Percentiles rank a stretch among this genome's conserved stretches.
phyloP scores from a whole-genome alignment of 1,140 invertebrate species.

The Agrypnia vestita region DNA sequence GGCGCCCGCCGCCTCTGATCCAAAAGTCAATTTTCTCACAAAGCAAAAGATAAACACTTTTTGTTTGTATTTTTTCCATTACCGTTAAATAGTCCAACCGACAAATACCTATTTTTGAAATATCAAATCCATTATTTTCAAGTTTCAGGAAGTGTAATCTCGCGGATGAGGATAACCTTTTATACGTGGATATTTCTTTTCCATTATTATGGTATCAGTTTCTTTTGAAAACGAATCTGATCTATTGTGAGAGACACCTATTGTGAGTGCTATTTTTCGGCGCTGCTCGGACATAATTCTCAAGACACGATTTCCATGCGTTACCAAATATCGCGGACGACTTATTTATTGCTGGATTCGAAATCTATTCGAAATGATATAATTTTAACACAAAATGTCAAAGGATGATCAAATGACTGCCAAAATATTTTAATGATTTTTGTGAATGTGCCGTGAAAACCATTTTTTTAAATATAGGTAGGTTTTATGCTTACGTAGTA shows the following conservation, averaged over 20 bases:
- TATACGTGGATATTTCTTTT: neutral
- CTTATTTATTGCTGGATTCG: constrained; percentile 1
- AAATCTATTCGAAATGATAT: constrained; percentile 4
- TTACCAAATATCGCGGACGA: neutral
- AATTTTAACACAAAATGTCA: constrained; percentile 14
- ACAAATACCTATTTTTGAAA: too few relatives aligned
- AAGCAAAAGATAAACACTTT: too few relatives aligned
- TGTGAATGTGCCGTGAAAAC: neutral
- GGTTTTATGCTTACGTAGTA: too few relatives aligned
- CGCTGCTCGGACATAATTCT: constrained; percentile 16
- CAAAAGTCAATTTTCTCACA: too few relatives aligned
- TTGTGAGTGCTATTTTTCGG: constrained; percentile 16
- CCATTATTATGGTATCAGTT: neutral
- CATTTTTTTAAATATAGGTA: neutral
- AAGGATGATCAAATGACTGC: neutral
- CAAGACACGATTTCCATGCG: neutral
- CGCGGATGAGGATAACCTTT: neutral
- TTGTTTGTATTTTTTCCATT: too few relatives aligned
- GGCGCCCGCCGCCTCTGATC: too few relatives aligned
- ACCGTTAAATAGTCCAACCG: too few relatives aligned
- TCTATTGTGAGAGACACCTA: constrained; percentile 2
- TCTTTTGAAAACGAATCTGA: constrained; percentile 6
- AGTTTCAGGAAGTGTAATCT: neutral
- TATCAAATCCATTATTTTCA: neutral
- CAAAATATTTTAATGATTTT: neutral